A percentile compares a stretch with the other conserved stretches of the same genome.
Conservation (phyloP, 2,797 vertebrate genomes). For the Vultur gryphus region DNA sequence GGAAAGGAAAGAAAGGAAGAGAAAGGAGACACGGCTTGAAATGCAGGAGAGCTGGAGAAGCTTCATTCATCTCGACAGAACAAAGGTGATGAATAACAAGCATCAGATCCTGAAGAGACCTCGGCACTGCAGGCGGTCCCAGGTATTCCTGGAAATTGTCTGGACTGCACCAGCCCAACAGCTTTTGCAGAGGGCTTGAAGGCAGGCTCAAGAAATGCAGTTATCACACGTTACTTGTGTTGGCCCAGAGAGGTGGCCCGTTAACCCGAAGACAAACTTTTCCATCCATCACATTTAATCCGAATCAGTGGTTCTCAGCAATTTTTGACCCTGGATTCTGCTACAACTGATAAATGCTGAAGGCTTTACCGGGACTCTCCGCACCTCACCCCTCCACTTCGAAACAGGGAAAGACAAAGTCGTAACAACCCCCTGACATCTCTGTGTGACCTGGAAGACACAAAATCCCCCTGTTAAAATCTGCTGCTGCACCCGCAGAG, state of each 20-base stretch:
- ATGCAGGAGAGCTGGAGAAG: neutral
- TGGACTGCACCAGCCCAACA: neutral
- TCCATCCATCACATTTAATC: fast-evolving
- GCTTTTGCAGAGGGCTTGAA: neutral
- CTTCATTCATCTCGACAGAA: neutral
- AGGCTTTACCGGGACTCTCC: fast-evolving
- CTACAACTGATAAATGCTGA: fast-evolving
- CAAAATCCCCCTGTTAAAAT: neutral
- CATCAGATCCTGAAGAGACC: neutral
- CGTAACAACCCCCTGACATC: neutral
- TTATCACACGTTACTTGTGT: fast-evolving
- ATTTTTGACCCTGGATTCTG: neutral
- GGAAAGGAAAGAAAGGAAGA: neutral
- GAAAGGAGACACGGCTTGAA: fast-evolving
- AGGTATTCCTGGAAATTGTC: neutral
- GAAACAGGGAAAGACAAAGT: neutral
- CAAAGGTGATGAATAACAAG: neutral
- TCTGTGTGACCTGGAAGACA: neutral
- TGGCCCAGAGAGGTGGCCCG: neutral
- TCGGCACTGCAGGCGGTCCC: fast-evolving
- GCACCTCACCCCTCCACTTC: neutral
- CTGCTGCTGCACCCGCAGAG: neutral
- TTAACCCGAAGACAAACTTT: neutral
- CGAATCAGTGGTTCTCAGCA: neutral
- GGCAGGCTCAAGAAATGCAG: neutral